Conservation (phyloP, 2,113 vertebrate species). For the Murina feae region DNA sequence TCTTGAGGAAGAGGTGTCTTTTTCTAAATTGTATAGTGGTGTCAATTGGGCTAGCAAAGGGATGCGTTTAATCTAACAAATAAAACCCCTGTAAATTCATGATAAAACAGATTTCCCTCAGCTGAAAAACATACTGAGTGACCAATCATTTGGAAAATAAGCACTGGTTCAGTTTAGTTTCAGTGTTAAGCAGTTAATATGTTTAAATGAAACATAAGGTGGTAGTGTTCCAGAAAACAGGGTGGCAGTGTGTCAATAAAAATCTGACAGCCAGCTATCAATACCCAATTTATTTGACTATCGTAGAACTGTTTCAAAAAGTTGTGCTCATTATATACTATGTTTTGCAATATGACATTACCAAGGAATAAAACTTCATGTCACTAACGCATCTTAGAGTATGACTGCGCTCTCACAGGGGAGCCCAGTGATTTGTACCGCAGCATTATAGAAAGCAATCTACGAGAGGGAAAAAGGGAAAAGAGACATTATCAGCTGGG, state of each 20-base stretch:
- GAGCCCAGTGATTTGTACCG: background rate
- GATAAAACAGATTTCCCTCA: constrained; percentile 18
- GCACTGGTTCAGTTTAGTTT: background rate
- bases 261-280: background rate
- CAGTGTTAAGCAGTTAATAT: background rate
- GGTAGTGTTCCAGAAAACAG: background rate
- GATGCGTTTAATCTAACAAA: background rate
- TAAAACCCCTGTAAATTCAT: background rate
- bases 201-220: background rate
- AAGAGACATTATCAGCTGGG: background rate
- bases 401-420: background rate
- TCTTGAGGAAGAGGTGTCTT: background rate
- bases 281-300: background rate
- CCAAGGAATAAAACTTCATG: background rate
- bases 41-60: background rate
- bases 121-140: background rate
- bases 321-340: background rate
- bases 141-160: background rate
- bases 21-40: background rate
- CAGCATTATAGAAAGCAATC: background rate
- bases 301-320: constrained; percentile 7
- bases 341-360: background rate
- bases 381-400: background rate
- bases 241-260: background rate
- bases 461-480: background rate